Evolutionary conservation across 35 echinoderm and acorn worm species (phyloP).

Genomic region (Apostichopus parvimensis): DNA sequence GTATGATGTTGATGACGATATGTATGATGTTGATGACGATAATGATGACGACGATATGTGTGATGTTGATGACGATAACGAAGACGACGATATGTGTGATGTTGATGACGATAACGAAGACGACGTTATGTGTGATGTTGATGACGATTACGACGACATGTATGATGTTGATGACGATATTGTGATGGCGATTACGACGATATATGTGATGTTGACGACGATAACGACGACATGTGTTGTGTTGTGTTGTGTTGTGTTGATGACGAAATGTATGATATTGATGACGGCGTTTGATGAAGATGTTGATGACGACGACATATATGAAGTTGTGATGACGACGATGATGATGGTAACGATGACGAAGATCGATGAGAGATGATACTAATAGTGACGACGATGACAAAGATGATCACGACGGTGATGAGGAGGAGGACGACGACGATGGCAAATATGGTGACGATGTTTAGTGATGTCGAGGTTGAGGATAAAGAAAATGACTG

Average conservation of each 20-base stretch:
- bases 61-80: neutral
- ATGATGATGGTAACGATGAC: neutral
- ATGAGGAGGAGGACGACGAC: too few species aligned
- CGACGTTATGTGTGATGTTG: neutral
- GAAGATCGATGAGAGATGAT: neutral
- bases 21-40: conserved; percentile 4
- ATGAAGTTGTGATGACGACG: neutral
- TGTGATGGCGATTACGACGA: neutral
- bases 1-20: neutral
- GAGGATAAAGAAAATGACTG: conserved; percentile 48
- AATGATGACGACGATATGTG: neutral
- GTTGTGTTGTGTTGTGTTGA: too few species aligned
- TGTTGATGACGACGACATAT: too few species aligned
- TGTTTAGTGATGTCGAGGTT: conserved; percentile 26
- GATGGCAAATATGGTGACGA: too few species aligned
- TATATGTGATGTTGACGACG: neutral
- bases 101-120: neutral
- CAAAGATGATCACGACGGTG: too few species aligned
- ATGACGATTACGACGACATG: conserved; percentile 41
- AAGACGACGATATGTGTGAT: neutral
- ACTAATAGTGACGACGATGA: too few species aligned
- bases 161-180: neutral
- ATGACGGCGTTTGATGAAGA: neutral
- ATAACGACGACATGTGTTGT: neutral
- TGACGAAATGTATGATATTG: too few species aligned